Evolutionary conservation across 2,113 vertebrate genomes (phyloP), one percentile per base, ranked within the genome.

Genomic region (Platanista minor): DNA sequence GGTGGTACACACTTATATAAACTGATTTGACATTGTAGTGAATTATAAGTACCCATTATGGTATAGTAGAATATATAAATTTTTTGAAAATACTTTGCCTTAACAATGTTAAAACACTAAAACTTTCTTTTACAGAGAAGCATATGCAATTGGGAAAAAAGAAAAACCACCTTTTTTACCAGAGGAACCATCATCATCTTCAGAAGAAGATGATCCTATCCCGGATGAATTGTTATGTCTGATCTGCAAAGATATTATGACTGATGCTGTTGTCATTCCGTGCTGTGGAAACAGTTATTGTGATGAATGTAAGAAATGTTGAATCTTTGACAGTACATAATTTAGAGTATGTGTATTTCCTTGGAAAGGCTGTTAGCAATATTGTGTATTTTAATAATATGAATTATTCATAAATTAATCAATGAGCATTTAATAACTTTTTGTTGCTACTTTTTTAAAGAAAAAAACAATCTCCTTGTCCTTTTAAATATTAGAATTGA

Each of bases 231-330:
- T 99, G 74, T 97, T 99, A 8, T 99, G 99, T 98, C 98, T 99
- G 59, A 99, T 99, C 97, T 99, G 99, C 96, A 99, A 99, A 82
- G 99, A 99, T 91, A 99, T 99, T 94, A 99, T 99, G 99, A 99
- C 98, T 0, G 99, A 99, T n/a, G 99, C 99, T 0, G 99, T 99
- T 88, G 99, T 99, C 97, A 99, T 99, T 92, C 99, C 99, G 87
- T 99, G 99, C 98, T 99, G 99, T 94, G 99, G 99, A 95, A 99
- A 99, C 98, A 99, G 99, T 98, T 99, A 99, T 57, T 99, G 99
- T 93, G 99, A 99, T 31, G 99, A 99, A 97, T 99, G 99, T 99
- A 98, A 99, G 99, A 98, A 80, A 29, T 36, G 15, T 17, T 72
- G 69, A 87, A 9, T 14, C 43, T 61, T 43, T 23, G 52, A 21